A percentile compares a stretch with the other conserved stretches of the same genome.
These are phyloP conservation scores for Gopherus evgoodei DNA, from an alignment of 2,113 vertebrate species.

Conservation along the genomic window DNA sequence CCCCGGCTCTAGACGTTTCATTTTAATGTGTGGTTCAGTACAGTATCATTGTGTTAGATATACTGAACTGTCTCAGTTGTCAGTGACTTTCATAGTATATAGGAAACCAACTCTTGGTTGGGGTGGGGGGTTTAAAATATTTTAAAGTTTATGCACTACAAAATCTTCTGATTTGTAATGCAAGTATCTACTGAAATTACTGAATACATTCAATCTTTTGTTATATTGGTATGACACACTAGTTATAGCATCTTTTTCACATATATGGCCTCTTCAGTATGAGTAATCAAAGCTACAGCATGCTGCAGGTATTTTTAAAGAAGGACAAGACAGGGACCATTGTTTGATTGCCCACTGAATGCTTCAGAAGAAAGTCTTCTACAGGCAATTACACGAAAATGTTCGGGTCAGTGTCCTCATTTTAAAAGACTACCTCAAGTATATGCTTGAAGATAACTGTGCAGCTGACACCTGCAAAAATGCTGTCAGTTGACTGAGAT, in stretches of 20 bases:
- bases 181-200: constrained; percentile 61
- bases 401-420: not conserved
- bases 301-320: not conserved
- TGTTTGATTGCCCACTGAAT: not conserved
- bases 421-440: not conserved
- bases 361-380: constrained; percentile 17
- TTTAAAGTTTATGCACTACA: constrained; percentile 70
- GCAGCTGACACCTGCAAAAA: not conserved
- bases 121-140: constrained; percentile 43
- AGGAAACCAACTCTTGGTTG: constrained; percentile 74
- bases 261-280: constrained; percentile 21
- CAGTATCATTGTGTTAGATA: constrained; percentile 70
- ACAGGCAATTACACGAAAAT: not conserved
- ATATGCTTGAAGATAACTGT: not conserved
- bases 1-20: constrained; percentile 19
- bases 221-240: constrained; percentile 30
- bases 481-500: not conserved
- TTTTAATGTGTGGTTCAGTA: constrained; percentile 70
- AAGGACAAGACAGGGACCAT: constrained; percentile 3
- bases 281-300: constrained; percentile 42
- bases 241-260: constrained; percentile 16
- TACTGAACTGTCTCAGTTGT: constrained; percentile 66
- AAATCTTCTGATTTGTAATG: constrained; percentile 61
- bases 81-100: constrained; percentile 68
- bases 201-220: constrained; percentile 68